Evolutionary conservation across 2,113 vertebrate genomes (phyloP).

Genomic region (Phylloscopus trochilus): DNA sequence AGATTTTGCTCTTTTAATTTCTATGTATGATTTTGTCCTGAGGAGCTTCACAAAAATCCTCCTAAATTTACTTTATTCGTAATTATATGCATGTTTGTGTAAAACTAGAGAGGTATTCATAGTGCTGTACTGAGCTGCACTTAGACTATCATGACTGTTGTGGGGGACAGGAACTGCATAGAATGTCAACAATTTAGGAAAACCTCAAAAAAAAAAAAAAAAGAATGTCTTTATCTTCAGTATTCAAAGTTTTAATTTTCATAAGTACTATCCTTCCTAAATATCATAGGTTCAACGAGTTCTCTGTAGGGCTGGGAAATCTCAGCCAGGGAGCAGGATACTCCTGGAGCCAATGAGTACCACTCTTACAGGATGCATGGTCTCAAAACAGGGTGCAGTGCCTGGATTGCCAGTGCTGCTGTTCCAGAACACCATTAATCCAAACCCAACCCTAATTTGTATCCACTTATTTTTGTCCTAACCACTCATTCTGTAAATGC

Average conservation of each 20-base stretch:
- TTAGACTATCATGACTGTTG: not conserved
- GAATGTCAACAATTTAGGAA: not conserved
- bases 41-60: not conserved
- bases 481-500: not conserved
- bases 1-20: not conserved
- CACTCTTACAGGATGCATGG: not conserved
- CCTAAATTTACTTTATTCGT: not conserved
- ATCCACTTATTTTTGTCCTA: not conserved
- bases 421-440: not conserved
- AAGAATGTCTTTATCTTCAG: not conserved
- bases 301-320: not conserved
- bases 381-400: not conserved
- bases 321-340: not conserved
- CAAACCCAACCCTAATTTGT: not conserved
- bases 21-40: not conserved
- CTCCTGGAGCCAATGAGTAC: not conserved
- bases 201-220: not conserved
- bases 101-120: not conserved
- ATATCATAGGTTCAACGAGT: not conserved
- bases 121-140: not conserved
- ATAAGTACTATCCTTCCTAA: accelerated
- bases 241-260: not conserved
- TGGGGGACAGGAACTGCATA: not conserved
- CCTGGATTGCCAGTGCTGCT: not conserved
- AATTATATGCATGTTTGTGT: not conserved